Evolutionary conservation across 2,113 vertebrate species (phyloP), one percentile per base, ranked within the genome.

Genomic region (Colossoma macropomum): DNA sequence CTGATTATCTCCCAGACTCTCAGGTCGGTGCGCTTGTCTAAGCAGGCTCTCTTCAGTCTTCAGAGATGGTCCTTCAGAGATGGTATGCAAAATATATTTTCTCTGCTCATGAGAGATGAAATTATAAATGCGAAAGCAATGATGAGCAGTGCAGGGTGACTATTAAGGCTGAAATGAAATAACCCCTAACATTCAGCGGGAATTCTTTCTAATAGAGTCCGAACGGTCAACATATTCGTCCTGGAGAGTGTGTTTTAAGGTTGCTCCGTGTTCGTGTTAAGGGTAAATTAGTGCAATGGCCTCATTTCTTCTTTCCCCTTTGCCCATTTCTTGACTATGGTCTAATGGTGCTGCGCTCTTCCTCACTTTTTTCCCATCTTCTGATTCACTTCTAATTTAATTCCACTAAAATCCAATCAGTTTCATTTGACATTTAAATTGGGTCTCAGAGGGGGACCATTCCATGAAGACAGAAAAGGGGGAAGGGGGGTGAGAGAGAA

Each of bases 341-440:
- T 63, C 56, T 48, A 62, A 50, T 38, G 52, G n/a, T 30, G n/a
- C 52, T 60, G 21, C 32, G 27, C 65, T 52, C 59, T 69, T 50
- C 66, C 66, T 30, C 48, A 68, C 41, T 68, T 28, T 32, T 74
- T 77, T 52, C 79, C 72, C 30, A 23, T 45, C 65, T 30, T 48
- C 38, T 70, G 75, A 25, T 59, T 48, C 73, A 82, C 81, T 74
- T 87, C 75, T 79, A 82, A 90, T 88, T 89, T 86, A 79, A 81
- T 87, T 87, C 85, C 45, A 54, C 85, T 86, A 83, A 83, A 90
- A 91, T 90, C 87, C 89, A 91, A 89, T 92, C 86, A 89, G 83
- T 90, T 89, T 92, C 89, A 89, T 92, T 90, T 93, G 88, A 93
- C 87, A 92, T 90, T 92, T 91, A 92, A 90, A 91, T 92, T 80